These are phyloP conservation scores for Anguilla anguilla DNA, from an alignment of 2,797 vertebrate species.

Conservation along the genomic window DNA sequence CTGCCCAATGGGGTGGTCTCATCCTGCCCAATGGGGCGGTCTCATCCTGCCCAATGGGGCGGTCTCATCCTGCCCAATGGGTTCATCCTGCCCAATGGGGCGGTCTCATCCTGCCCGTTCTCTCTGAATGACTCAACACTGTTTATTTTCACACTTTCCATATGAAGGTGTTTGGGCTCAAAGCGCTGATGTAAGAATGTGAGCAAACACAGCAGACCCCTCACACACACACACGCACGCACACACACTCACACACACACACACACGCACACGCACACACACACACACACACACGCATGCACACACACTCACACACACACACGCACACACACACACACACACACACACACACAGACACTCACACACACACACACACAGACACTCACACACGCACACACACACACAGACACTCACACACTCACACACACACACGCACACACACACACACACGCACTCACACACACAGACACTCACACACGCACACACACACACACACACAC, in stretches of 20 bases:
- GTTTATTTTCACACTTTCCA: neutral
- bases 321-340: slow-evolving; percentile 26
- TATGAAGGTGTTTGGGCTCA: neutral
- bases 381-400: slow-evolving; percentile 18
- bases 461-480: slow-evolving; percentile 5
- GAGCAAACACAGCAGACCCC: neutral
- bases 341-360: slow-evolving; percentile 10
- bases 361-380: slow-evolving; percentile 17
- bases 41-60: no score
- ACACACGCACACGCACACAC: slow-evolving; percentile 27
- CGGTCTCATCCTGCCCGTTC: no score
- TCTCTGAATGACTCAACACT: neutral
- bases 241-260: slow-evolving; percentile 25
- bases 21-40: no score
- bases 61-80: no score
- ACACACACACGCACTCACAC: slow-evolving; percentile 19
- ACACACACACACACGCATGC: slow-evolving; percentile 26
- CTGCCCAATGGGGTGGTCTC: no score
- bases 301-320: slow-evolving; percentile 27
- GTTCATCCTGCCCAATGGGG: no score
- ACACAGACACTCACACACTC: slow-evolving; percentile 28
- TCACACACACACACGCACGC: neutral
- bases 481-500: slow-evolving; percentile 5
- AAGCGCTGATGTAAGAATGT: slow-evolving; percentile 5
- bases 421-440: slow-evolving; percentile 18